These are phyloP conservation scores for Phalanger gymnotis DNA, from an alignment of 2,797 vertebrate species.

Conservation along the genomic window DNA sequence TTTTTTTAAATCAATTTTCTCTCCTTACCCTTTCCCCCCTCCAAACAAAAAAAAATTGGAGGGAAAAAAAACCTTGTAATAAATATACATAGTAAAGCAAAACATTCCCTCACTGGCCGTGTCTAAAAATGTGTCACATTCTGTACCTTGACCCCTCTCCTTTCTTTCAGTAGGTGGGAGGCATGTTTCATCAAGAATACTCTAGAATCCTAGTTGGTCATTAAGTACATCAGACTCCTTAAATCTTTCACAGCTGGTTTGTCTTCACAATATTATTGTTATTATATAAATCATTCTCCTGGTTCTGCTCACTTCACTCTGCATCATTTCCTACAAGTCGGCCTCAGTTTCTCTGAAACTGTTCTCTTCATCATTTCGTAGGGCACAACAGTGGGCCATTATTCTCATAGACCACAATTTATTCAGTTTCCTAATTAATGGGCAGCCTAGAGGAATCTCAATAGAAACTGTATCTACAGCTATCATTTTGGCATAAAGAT, in stretches of 20 bases:
- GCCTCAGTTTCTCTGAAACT: neutral
- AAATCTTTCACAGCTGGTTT: neutral
- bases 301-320: neutral
- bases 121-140: neutral
- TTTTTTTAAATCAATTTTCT: neutral
- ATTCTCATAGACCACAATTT: neutral
- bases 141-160: neutral
- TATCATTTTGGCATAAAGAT: neutral
- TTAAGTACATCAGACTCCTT: neutral
- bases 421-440: neutral
- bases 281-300: neutral
- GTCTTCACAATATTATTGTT: neutral
- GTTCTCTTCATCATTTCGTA: neutral
- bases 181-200: neutral
- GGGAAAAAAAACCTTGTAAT: neutral
- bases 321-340: neutral
- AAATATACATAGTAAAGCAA: neutral
- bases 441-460: neutral
- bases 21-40: neutral
- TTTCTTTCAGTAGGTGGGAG: neutral
- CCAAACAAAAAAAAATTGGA: neutral
- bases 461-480: neutral
- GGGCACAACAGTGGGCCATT: neutral
- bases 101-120: neutral
- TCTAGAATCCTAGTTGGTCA: neutral